Evolutionary conservation across 35 echinoderm and acorn worm genomes (phyloP).

Genomic region (Apostichopus japonicus): DNA sequence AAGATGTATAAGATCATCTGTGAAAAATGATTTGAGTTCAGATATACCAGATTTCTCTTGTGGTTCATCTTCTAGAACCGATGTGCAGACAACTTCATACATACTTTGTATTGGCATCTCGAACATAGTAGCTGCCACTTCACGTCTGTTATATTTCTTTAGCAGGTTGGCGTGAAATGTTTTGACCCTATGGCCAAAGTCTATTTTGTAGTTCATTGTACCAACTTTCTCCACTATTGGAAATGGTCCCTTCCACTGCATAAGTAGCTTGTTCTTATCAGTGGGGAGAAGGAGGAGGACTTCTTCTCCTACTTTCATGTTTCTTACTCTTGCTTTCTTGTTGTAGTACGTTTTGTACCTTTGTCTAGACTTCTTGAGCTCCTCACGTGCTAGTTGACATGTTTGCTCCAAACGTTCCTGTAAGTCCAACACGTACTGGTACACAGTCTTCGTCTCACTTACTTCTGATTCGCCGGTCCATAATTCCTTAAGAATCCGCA

Average conservation of each 20-base stretch:
- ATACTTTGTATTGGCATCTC: background rate
- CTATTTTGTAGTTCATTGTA: slow-evolving; percentile 60
- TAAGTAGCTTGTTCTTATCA: slow-evolving; percentile 74
- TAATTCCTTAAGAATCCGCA: slow-evolving; percentile 48
- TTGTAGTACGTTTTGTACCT: slow-evolving; percentile 47
- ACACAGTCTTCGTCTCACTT: slow-evolving; percentile 27
- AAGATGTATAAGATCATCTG: too few species aligned
- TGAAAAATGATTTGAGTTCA: too few species aligned
- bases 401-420: slow-evolving; percentile 58
- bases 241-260: slow-evolving; percentile 74
- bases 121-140: too few species aligned
- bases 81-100: background rate
- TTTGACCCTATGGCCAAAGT: slow-evolving; percentile 20
- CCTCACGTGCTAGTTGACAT: slow-evolving; percentile 48
- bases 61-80: too few species aligned
- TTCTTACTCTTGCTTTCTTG: slow-evolving; percentile 49
- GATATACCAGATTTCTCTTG: too few species aligned
- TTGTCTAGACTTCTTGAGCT: slow-evolving; percentile 49
- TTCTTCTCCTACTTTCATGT: slow-evolving; percentile 61
- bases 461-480: slow-evolving; percentile 25
- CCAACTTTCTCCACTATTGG: slow-evolving; percentile 43
- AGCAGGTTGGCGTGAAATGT: slow-evolving; percentile 64
- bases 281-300: slow-evolving; percentile 67
- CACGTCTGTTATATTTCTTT: slow-evolving; percentile 5
- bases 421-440: slow-evolving; percentile 69